Evolutionary conservation across 2,888 invertebrate genomes (phyloP).

Genomic region (Tetranychus piercei): DNA sequence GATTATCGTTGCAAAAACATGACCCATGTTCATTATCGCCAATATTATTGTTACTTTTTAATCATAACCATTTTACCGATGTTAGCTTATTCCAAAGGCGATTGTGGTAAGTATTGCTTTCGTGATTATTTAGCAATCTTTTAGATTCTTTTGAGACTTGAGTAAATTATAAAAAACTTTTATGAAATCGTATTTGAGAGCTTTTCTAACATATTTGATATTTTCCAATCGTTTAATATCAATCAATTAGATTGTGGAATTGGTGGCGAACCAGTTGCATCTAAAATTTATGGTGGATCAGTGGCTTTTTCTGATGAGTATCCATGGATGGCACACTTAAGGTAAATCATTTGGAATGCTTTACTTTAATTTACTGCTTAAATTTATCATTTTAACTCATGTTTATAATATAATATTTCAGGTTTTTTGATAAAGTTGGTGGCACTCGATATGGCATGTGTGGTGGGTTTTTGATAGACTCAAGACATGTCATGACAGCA

Average conservation of each 20-base stretch:
- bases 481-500: background rate
- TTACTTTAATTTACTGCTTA: background rate
- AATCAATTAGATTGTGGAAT: background rate
- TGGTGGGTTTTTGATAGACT: background rate
- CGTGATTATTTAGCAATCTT: background rate
- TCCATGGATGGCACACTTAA: conserved; percentile 2
- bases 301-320: background rate
- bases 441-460: background rate
- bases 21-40: background rate
- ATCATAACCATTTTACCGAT: background rate
- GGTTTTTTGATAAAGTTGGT: conserved; percentile 3
- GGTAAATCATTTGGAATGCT: background rate
- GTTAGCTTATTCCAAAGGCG: background rate
- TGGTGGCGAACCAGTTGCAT: background rate
- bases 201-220: background rate
- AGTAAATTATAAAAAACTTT: no score
- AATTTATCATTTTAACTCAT: background rate
- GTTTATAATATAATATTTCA: background rate
- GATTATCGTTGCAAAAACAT: background rate
- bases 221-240: background rate
- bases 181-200: no score
- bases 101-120: background rate
- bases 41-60: background rate
- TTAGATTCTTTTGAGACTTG: no score
- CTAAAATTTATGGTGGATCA: conserved; percentile 1